phyloP scores from a whole-genome alignment of 2,888 invertebrate species.

The Leptopterna dolabrata region DNA sequence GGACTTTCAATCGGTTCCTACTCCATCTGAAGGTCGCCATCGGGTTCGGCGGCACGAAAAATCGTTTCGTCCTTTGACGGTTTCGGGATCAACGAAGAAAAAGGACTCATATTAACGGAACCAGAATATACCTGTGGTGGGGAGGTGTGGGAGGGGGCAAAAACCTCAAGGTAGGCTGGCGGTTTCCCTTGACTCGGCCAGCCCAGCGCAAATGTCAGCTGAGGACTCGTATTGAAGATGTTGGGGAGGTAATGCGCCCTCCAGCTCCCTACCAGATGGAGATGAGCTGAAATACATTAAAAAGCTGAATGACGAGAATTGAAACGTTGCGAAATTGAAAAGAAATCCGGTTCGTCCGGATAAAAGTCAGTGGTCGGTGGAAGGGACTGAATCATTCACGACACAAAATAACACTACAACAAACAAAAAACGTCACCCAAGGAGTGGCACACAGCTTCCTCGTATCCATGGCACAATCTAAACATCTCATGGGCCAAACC shows the following conservation, averaged over 20 bases:
- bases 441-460: too few relatives aligned
- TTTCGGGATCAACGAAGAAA: neutral
- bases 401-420: too few relatives aligned
- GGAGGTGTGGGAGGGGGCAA: neutral
- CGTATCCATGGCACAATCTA: too few relatives aligned
- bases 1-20: neutral
- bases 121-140: neutral
- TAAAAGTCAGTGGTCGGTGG: neutral
- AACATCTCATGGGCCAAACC: too few relatives aligned
- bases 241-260: neutral
- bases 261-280: neutral
- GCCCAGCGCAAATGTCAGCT: neutral
- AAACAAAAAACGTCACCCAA: too few relatives aligned
- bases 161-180: slow-evolving; percentile 10
- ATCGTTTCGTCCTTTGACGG: neutral
- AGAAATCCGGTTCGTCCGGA: neutral
- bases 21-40: neutral
- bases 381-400: neutral
- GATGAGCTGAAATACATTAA: neutral
- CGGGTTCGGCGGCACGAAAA: neutral
- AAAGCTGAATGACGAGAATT: neutral
- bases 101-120: neutral
- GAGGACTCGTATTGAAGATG: neutral
- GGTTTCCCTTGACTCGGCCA: neutral
- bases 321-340: neutral